These are phyloP conservation scores for Panthera leo DNA, from an alignment of 2,113 vertebrate genomes.

Conservation along the genomic window DNA sequence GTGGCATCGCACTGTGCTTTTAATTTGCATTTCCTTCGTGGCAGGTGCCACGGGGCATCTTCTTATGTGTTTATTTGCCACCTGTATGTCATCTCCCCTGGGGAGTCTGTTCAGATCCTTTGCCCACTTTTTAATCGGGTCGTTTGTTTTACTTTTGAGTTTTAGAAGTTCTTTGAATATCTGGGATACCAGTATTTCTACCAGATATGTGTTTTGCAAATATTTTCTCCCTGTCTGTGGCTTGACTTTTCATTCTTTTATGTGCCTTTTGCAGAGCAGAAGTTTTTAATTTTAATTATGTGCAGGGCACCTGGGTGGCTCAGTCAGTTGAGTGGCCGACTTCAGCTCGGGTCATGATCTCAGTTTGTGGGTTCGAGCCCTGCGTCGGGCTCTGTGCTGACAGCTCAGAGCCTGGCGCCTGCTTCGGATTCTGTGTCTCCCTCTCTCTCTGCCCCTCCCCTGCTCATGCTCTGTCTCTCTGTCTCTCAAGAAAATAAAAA, in stretches of 20 bases:
- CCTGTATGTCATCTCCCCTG: background rate
- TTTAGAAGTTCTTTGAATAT: background rate
- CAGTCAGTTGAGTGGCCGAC: no score
- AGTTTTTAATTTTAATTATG: background rate
- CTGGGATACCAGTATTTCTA: background rate
- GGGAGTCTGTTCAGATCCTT: background rate
- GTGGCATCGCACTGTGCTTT: background rate
- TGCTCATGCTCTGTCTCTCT: no score
- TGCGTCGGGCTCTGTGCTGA: fast-evolving
- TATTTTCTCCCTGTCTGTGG: background rate
- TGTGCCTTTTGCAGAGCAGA: background rate
- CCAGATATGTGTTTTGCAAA: background rate
- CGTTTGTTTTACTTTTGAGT: background rate
- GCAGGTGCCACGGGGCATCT: fast-evolving
- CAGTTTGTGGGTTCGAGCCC: no score
- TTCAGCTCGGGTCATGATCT: no score
- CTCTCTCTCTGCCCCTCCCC: no score
- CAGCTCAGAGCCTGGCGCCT: no score
- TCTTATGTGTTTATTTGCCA: no score
- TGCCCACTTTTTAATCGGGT: background rate
- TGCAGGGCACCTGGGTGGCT: no score
- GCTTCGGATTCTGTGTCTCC: no score
- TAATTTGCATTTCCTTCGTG: background rate
- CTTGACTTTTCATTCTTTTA: background rate
- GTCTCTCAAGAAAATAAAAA: no score